Conservation (phyloP, 2,113 vertebrate species). For the Nyctereutes procyonoides region DNA sequence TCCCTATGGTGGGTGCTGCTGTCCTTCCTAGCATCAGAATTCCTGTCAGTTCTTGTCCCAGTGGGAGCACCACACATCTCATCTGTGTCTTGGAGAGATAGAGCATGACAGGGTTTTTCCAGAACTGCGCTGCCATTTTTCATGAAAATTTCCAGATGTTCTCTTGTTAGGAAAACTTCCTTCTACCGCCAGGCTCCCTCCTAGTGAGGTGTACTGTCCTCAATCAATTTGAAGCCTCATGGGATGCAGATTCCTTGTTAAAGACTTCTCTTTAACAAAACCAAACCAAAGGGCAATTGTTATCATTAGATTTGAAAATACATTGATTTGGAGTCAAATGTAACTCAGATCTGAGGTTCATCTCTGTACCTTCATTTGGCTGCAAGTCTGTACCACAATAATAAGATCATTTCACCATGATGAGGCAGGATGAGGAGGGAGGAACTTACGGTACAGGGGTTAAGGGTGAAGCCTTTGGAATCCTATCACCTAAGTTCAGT, state of each 20-base stretch:
- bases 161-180: not conserved
- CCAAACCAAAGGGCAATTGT: not conserved
- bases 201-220: not conserved
- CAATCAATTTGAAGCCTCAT: not conserved
- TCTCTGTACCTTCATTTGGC: not conserved
- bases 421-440: not conserved
- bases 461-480: not conserved
- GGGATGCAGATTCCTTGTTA: not conserved
- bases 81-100: not conserved
- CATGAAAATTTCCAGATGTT: not conserved
- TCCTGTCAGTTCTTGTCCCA: conserved; percentile 33
- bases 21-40: not conserved
- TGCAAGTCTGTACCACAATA: not conserved
- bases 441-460: not conserved
- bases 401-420: not conserved
- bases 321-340: not conserved
- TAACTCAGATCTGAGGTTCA: not conserved
- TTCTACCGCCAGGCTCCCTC: not conserved
- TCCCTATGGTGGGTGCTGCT: not conserved
- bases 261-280: not conserved
- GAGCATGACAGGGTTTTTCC: conserved; percentile 18
- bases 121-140: conserved; percentile 3
- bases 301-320: conserved; percentile 13
- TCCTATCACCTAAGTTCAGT: not conserved
- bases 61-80: not conserved